A percentile compares a stretch with the other conserved stretches of the same genome.
phyloP scores from a whole-genome alignment of 2,797 vertebrate genomes.

The Valencia hispanica region DNA sequence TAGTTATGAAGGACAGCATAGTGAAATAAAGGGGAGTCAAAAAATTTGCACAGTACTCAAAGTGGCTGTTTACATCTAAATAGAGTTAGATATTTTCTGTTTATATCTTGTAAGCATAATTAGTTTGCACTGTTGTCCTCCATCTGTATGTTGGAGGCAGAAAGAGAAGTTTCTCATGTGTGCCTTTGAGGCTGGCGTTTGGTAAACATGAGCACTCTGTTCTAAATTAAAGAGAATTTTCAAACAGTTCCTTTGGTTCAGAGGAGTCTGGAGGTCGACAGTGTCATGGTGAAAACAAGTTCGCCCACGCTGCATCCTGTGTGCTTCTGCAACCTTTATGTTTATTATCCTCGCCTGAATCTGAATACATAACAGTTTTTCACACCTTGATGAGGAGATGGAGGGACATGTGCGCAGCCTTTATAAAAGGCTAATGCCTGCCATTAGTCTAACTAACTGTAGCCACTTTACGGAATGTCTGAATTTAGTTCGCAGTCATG shows the following conservation, averaged over 20 bases:
- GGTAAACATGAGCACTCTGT: slow-evolving; percentile 12
- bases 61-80: background rate
- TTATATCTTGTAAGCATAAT: slow-evolving; percentile 1
- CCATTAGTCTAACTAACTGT: slow-evolving; percentile 55
- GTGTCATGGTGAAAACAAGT: slow-evolving; percentile 21
- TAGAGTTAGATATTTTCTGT: background rate
- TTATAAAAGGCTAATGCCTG: slow-evolving; percentile 53
- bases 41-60: background rate
- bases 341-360: slow-evolving; percentile 27
- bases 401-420: slow-evolving; percentile 14
- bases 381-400: slow-evolving; percentile 19
- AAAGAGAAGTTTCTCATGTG: background rate
- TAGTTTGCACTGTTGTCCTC: background rate
- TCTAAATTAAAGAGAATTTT: slow-evolving; percentile 23
- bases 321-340: slow-evolving; percentile 22
- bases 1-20: background rate
- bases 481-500: slow-evolving; percentile 25
- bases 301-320: background rate
- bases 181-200: slow-evolving; percentile 13
- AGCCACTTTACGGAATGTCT: slow-evolving; percentile 43
- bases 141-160: slow-evolving; percentile 13
- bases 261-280: slow-evolving; percentile 16
- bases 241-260: slow-evolving; percentile 15
- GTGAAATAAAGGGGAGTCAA: background rate
- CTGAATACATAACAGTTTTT: slow-evolving; percentile 20